Evolutionary conservation across 1,140 invertebrate species (phyloP).

Genomic region (Chironomus striatipennis): DNA sequence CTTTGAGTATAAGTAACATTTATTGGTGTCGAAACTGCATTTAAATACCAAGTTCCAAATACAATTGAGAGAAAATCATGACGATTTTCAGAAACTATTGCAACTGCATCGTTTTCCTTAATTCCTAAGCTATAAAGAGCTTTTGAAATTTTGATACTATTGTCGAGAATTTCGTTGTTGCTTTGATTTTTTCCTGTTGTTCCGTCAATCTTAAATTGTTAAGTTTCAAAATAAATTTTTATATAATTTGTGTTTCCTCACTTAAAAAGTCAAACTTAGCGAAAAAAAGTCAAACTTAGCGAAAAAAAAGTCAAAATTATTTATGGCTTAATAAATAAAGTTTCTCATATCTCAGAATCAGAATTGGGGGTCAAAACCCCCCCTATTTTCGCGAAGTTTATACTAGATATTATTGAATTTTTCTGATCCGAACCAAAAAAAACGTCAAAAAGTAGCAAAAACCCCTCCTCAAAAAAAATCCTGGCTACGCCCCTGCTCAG

Average conservation of each 20-base stretch:
- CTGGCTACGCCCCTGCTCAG: too few relatives aligned
- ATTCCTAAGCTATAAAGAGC: not conserved
- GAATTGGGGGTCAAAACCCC: too few relatives aligned
- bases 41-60: slow-evolving; percentile 45
- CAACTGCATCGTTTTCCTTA: slow-evolving; percentile 46
- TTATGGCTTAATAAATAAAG: not conserved
- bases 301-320: too few relatives aligned
- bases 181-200: not conserved
- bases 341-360: not conserved
- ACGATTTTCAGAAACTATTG: slow-evolving; percentile 51
- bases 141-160: not conserved
- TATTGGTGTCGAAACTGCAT: slow-evolving; percentile 48
- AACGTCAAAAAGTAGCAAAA: too few relatives aligned
- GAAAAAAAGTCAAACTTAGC: too few relatives aligned
- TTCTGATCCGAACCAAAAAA: too few relatives aligned
- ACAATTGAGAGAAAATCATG: slow-evolving; percentile 45
- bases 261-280: too few relatives aligned
- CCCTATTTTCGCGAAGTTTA: too few relatives aligned
- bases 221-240: not conserved
- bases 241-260: not conserved
- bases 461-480: too few relatives aligned
- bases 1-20: slow-evolving; percentile 52
- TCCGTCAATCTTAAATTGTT: not conserved
- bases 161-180: not conserved
- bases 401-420: too few relatives aligned